Evolutionary conservation across 2,113 vertebrate genomes (phyloP), one percentile per base, ranked within the genome.

Genomic region (Hepsetus odoe): DNA sequence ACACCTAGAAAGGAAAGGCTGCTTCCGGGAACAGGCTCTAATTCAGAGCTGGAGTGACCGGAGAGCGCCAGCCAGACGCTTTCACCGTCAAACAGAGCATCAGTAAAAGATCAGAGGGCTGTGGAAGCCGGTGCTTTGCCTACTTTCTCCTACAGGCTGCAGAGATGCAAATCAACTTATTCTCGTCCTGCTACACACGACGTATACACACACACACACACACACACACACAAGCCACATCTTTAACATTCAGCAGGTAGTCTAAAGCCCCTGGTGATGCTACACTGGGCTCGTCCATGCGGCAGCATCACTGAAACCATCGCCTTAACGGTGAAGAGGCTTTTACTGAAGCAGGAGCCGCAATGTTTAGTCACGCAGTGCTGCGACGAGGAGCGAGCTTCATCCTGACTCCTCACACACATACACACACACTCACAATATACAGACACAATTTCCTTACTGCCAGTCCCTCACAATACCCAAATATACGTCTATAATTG

Each of bases 351-450:
- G n/a, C 32, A 33, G 61, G 0, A 55, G 32, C 77, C 77, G 77
- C 77, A 79, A 33, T 42, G 9, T 79, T 32, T 49, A 30, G 69
- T 79, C 77, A 79, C 35, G 44, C 61, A n/a, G 61, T n/a, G 61
- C 61, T 38, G 61, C 20, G 61, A 64, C 13, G 61, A 64, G 61
- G 61, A 64, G 61, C 32, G 61, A 35, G 32, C 28, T 72, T 62
- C 76, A 53, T 22, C 44, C 16, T 26, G 32, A 44, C 30, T 22
- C 22, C 28, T 20, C 18, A 5, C 55, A 24, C 8, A 53, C 2
- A 72, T 3, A 38, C 32, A 22, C 20, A 2, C 24, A 58, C 12
- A n/a, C 61, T 33, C 30, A 24, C 61, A 46, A n/a, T n/a, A n/a
- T n/a, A n/a, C n/a, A n/a, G n/a, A n/a, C n/a, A n/a, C n/a, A n/a